phyloP scores from a whole-genome alignment of 2,797 vertebrate genomes.

The Danio tinwini region DNA sequence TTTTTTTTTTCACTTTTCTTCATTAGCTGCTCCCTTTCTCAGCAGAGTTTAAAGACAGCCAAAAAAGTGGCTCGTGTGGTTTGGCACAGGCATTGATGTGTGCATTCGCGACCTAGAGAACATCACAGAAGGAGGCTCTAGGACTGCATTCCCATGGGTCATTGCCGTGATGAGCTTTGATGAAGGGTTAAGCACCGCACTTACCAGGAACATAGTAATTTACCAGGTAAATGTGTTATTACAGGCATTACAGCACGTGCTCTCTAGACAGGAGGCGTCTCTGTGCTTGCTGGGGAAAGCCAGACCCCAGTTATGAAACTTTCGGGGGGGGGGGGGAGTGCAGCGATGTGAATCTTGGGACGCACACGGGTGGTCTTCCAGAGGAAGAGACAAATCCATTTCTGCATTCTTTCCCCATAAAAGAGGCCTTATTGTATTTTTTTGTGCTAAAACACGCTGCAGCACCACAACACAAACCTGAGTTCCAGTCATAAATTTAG shows the following conservation, averaged over 20 bases:
- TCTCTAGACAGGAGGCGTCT: conserved; percentile 49
- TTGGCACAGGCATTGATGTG: conserved; percentile 30
- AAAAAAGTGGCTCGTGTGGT: conserved; percentile 24
- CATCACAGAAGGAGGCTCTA: conserved; percentile 45
- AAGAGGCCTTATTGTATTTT: conserved; percentile 23
- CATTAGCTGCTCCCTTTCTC: conserved; percentile 10
- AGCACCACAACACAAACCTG: conserved; percentile 12
- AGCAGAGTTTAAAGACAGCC: conserved; percentile 14
- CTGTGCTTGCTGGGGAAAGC: conserved; percentile 15
- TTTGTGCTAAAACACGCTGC: not conserved
- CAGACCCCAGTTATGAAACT: conserved; percentile 40
- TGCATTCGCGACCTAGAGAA: conserved; percentile 40
- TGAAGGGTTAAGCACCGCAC: conserved; percentile 66
- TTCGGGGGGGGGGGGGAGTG: conserved; percentile 12
- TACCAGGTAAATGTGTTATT: conserved; percentile 79
- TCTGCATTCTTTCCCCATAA: conserved; percentile 36
- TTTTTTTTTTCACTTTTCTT: not conserved
- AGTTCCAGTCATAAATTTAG: conserved; percentile 18
- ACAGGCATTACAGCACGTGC: conserved; percentile 67
- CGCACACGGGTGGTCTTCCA: conserved; percentile 58
- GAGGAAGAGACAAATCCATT: conserved; percentile 47
- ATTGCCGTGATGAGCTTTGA: conserved; percentile 64
- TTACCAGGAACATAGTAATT: conserved; percentile 75
- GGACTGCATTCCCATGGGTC: conserved; percentile 45
- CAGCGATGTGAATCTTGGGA: conserved; percentile 56